These are phyloP conservation scores for Centropus bengalensis DNA, from an alignment of 2,113 vertebrate species.

Conservation along the genomic window DNA sequence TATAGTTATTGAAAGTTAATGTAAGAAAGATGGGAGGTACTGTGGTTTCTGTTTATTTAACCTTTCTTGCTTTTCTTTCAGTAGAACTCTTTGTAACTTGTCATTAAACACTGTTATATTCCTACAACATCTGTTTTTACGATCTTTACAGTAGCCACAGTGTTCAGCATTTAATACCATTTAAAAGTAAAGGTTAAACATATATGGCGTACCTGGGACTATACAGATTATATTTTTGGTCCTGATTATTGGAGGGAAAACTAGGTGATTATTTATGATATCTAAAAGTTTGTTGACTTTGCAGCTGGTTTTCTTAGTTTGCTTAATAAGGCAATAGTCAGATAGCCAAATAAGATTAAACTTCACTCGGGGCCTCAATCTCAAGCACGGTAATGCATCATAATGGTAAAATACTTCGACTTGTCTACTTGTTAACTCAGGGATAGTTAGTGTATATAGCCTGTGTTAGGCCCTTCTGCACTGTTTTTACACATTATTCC, in stretches of 20 bases:
- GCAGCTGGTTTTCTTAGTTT: not conserved
- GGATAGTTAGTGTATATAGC: not conserved
- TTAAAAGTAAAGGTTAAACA: slow-evolving; percentile 39
- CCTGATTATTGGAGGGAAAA: not conserved
- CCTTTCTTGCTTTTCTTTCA: slow-evolving; percentile 50
- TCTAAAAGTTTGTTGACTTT: slow-evolving; percentile 1
- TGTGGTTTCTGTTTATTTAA: slow-evolving; percentile 59
- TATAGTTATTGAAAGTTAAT: slow-evolving; percentile 24
- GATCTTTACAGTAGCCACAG: slow-evolving; percentile 42
- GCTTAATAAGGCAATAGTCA: not conserved
- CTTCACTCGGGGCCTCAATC: not conserved
- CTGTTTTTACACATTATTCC: not conserved
- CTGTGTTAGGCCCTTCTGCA: not conserved
- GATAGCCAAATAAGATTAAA: slow-evolving; percentile 35
- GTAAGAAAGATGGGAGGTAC: slow-evolving; percentile 39
- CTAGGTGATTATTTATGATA: slow-evolving; percentile 38
- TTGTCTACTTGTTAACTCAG: not conserved
- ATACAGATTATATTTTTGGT: not conserved
- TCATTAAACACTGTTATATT: slow-evolving; percentile 49
- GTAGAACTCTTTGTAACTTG: slow-evolving; percentile 46
- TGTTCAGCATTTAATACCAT: slow-evolving; percentile 27
- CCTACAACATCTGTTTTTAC: slow-evolving; percentile 35
- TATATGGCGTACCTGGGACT: not conserved
- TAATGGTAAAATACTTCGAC: not conserved
- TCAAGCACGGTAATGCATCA: rapidly evolving